Evolutionary conservation across 2,888 invertebrate genomes (phyloP), one percentile per base, ranked within the genome.

Genomic region (Litoditis marina): DNA sequence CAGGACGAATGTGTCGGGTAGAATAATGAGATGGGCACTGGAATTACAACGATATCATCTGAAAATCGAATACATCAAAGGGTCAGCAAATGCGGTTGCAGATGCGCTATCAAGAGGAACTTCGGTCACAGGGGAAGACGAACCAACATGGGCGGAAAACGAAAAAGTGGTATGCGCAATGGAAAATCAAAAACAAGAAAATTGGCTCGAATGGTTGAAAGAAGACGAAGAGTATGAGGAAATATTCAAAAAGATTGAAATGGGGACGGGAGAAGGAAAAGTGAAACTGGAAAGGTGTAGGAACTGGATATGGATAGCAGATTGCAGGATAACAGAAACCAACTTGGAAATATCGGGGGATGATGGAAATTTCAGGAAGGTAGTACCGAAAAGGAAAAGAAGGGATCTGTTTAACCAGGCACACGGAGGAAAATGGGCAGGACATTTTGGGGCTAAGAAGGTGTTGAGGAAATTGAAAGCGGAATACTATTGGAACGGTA

Each of bases 61-160:
- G 13, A 39, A 30, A 16, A 64, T 64, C 25, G 22, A 50, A 19
- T 64, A 54, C 46, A 27, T 59, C 4, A 54, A 34, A 19, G 71
- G 67, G 19, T 56, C 55, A 5, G 13, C 42, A 19, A 53, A 7
- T n/a, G n/a, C n/a, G 28, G 60, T 68, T 0, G 58, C 62, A 6
- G 68, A 68, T 39, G 65, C 68, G 11, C 34, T 68, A 6, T 54
- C 59, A 2, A 51, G 66, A 2, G 62, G 59, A 19, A 8, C 39
- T 6, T 39, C n/a, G 8, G 30, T 19, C 13, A 27, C 42, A 16
- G 28, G 16, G 28, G 46, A 42, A 36, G n/a, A n/a, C 3, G 16
- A 22, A 19, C 27, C 8, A 39, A 56, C n/a, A 2, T 28, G 28
- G 25, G 22, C 19, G 13, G 30, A n/a, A 27, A 3, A 31, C 11